Evolutionary conservation across 2,113 vertebrate genomes (phyloP).

Genomic region (Paradoxurus hermaphroditus): DNA sequence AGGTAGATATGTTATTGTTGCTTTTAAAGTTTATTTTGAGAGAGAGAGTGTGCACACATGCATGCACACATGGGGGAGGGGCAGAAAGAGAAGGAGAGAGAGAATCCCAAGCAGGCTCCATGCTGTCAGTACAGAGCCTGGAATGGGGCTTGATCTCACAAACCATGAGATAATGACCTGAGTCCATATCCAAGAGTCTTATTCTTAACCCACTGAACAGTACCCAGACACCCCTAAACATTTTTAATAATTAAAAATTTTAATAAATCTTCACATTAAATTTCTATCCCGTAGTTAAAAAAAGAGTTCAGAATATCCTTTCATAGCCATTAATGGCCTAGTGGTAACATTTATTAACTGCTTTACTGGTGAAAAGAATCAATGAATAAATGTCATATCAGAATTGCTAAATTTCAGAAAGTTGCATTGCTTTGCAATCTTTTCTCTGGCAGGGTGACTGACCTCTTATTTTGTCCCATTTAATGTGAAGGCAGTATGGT

Average conservation of each 20-base stretch:
- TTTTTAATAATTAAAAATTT: background rate
- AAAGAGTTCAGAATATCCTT: background rate
- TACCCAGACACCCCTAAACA: background rate
- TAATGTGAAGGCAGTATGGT: background rate
- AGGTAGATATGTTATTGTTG: too few relatives aligned
- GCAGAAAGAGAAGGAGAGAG: too few relatives aligned
- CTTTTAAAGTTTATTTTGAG: too few relatives aligned
- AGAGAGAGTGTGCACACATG: too few relatives aligned
- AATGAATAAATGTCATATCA: constrained; percentile 69
- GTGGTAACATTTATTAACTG: constrained; percentile 68
- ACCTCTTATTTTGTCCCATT: constrained; percentile 59
- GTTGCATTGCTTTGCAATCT: background rate
- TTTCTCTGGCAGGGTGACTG: constrained; percentile 50
- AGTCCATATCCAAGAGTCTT: too few relatives aligned
- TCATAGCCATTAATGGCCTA: background rate
- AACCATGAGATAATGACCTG: too few relatives aligned
- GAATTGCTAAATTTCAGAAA: constrained; percentile 58
- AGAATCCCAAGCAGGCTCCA: too few relatives aligned
- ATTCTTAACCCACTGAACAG: too few relatives aligned
- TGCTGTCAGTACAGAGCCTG: too few relatives aligned
- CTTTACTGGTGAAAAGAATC: constrained; percentile 75
- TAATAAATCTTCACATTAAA: background rate
- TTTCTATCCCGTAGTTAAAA: background rate
- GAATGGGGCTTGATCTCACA: too few relatives aligned
- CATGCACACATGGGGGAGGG: too few relatives aligned